These are phyloP conservation scores for Cariama cristata DNA, from an alignment of 2,113 vertebrate genomes.

Conservation along the genomic window DNA sequence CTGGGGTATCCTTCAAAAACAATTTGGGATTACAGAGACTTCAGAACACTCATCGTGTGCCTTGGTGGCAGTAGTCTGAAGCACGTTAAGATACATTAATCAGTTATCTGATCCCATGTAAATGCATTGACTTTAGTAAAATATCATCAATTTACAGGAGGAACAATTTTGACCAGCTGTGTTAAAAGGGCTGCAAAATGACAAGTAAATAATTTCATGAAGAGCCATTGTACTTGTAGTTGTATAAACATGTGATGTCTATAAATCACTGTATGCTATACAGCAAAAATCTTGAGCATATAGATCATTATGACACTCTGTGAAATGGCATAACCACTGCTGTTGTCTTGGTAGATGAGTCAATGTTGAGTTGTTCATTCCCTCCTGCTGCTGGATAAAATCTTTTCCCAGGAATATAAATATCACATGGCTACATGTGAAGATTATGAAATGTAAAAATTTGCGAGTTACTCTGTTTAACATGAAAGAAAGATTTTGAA, in stretches of 20 bases:
- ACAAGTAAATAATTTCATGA: neutral
- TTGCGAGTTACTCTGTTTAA: neutral
- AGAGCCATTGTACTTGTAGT: neutral
- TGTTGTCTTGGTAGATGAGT: constrained; percentile 27
- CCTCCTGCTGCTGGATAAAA: constrained; percentile 32
- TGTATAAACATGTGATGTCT: neutral
- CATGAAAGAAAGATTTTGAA: neutral
- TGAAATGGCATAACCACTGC: constrained; percentile 5
- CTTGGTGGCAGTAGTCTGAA: neutral
- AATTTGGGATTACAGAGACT: neutral
- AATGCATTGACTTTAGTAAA: neutral
- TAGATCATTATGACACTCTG: neutral
- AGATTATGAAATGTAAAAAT: constrained; percentile 15
- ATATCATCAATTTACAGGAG: neutral
- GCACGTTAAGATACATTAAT: neutral
- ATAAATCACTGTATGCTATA: neutral
- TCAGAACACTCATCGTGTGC: neutral
- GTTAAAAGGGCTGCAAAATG: neutral
- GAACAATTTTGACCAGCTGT: neutral
- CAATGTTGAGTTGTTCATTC: constrained; percentile 2
- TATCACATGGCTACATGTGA: neutral
- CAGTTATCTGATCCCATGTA: neutral
- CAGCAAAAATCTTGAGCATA: neutral
- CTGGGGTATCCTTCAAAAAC: neutral
- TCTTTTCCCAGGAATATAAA: constrained; percentile 30